A percentile compares a stretch with the other conserved stretches of the same genome.
These are phyloP conservation scores for Poliocrania exsul DNA, from an alignment of 2,797 vertebrate genomes.

Conservation along the genomic window DNA sequence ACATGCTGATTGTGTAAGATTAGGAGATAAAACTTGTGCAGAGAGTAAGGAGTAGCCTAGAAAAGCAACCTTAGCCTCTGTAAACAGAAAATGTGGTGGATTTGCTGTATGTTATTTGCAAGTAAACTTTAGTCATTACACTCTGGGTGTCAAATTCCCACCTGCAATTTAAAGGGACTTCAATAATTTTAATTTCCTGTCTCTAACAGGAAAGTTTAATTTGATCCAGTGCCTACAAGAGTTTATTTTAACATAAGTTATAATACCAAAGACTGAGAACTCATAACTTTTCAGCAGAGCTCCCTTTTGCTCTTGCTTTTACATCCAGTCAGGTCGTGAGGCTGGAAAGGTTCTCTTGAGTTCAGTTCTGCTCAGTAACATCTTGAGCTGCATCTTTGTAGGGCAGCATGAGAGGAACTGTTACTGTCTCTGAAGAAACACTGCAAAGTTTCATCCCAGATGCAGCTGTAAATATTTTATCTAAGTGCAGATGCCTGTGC, in stretches of 20 bases:
- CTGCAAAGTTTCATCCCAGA: background rate
- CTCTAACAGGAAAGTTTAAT: background rate
- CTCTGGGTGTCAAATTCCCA: background rate
- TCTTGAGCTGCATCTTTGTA: background rate
- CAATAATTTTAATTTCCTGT: background rate
- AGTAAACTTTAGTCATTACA: background rate
- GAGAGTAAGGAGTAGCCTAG: background rate
- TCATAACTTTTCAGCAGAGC: background rate
- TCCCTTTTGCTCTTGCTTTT: background rate
- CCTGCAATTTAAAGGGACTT: background rate
- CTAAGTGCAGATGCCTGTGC: background rate
- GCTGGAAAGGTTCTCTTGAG: background rate
- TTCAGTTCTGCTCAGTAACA: background rate
- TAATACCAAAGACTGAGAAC: background rate
- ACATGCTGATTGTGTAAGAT: background rate
- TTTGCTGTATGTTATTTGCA: background rate
- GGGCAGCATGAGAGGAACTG: background rate
- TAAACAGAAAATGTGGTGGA: background rate
- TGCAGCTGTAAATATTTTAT: background rate
- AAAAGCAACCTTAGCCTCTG: background rate
- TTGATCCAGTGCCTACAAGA: background rate
- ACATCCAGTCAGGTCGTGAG: background rate
- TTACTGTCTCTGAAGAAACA: background rate
- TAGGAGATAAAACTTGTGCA: background rate
- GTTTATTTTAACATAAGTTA: background rate